Evolutionary conservation across 1,140 invertebrate species (phyloP), one percentile per base, ranked within the genome.

Genomic region (Hydropsyche tenuis): DNA sequence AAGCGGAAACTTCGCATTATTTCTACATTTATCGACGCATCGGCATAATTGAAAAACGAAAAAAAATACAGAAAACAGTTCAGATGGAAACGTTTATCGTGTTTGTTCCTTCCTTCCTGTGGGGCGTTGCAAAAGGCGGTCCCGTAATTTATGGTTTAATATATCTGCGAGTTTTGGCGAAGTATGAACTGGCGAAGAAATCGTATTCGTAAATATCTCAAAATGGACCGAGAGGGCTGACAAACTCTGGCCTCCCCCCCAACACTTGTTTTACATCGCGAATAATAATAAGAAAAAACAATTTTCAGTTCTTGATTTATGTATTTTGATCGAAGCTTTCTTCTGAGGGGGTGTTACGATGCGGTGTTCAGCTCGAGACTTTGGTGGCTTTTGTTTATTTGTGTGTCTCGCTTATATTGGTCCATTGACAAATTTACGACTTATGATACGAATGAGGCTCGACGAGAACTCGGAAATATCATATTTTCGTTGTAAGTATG

Each of bases 101-200:
- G 56, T 60, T 60, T 60, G 56, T 60, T 60, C 56, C 56, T 6
- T 25, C 23, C 23, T 48, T 48, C 45, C 45, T 4, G 45, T 6
- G 56, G 20, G 20, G 22, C 51, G 7, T 16, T 20, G 64, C 18
- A 42, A 12, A 64, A 42, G 63, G 43, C 65, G 25, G 48, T 56
- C 16, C 11, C 27, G 30, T 64, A 74, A 74, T 74, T 74, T 74
- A 74, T 74, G 65, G 73, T 74, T 74, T 74, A 74, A 74, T 74
- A 74, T 74, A 74, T 74, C 65, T 69, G 66, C 23, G 42, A 27
- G 56, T n/a, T n/a, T n/a, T n/a, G n/a, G n/a, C 56, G 6, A 30
- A 51, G 43, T 51, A 62, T 63, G 60, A 27, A 72, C 70, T 25
- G 46, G 62, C 23, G 56, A 60, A 60, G 56, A 25, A 68, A 68